Base-by-base conservation (phyloP, 1,140 invertebrate species). In the Micrasema minimum region DNA sequence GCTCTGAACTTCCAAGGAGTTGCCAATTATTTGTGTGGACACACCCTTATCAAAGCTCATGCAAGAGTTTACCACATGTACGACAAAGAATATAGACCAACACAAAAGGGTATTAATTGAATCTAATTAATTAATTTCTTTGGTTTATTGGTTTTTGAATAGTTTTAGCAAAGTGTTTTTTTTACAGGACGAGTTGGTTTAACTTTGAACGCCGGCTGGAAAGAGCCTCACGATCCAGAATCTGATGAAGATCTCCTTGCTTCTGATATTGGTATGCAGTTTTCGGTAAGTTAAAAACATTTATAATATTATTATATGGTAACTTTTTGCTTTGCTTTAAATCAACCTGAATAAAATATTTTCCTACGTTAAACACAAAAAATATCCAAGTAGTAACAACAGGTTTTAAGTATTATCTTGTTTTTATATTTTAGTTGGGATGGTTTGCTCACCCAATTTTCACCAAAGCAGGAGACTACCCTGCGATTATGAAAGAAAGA, bases 41-140 rank as follows among this genome's bases (percentile, higher is more conserved):
- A 88, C 72, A 86, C 82, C 73, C 22, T 86, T 14, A 69, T 88
- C 0, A 81, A 81, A 74, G 83, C 87, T 0, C 87, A 88, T 76
- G 86, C 85, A 2, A 83, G 81, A 76, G 84, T 80, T 6, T 87
- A 84, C 50, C 81, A 83, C 64, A 78, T 90, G 64, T 90, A 90
- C 71, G 80, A 89, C 48, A 74, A 82, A 11, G 79, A 88, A 67
- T 93, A 89, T 77, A 84, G 86, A 76, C 38, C 79, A 3, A 75
- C 75, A 7, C 89, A 92, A 76, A 82, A 86, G 72, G 90, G 89
- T 82, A 79, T n/a, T n/a, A n/a, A 85, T 38, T 68, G 75, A 37
- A 37, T 53, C n/a, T n/a, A n/a, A n/a, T n/a, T n/a, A n/a, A n/a
- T n/a, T n/a, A n/a, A n/a, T n/a, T n/a, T n/a, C n/a, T n/a, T n/a